Evolutionary conservation across 1,140 invertebrate genomes (phyloP).

Genomic region (Popillia japonica): DNA sequence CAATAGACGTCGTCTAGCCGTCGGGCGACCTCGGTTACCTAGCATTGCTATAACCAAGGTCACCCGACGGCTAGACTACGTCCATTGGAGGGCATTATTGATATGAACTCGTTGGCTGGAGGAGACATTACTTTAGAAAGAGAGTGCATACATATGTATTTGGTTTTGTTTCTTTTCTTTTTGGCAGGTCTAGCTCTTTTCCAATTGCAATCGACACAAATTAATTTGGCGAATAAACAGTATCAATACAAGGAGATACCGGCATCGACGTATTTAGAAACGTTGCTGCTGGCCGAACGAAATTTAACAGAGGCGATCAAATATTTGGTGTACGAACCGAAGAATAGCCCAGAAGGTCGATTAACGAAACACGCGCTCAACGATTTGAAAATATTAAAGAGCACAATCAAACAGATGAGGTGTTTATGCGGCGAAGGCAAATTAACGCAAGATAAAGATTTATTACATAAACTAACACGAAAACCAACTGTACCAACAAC

Average conservation of each 20-base stretch:
- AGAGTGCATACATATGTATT: too few species aligned
- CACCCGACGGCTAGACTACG: too few species aligned
- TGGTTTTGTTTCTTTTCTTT: slow-evolving; percentile 50
- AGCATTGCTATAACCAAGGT: too few species aligned
- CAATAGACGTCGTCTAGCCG: too few species aligned
- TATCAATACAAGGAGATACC: slow-evolving; percentile 67
- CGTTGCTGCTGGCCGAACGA: slow-evolving; percentile 60
- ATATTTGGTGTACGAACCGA: slow-evolving; percentile 75
- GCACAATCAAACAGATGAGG: slow-evolving; percentile 43
- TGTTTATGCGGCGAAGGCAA: neutral
- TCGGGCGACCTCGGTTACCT: too few species aligned
- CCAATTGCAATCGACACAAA: slow-evolving; percentile 74
- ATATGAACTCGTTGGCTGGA: too few species aligned
- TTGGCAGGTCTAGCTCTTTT: slow-evolving; percentile 74
- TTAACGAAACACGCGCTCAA: slow-evolving; percentile 71
- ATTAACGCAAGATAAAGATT: neutral
- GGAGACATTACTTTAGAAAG: too few species aligned
- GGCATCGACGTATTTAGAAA: slow-evolving; percentile 60
- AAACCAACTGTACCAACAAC: neutral
- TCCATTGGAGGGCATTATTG: too few species aligned
- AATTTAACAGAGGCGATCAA: slow-evolving; percentile 70
- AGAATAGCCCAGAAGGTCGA: slow-evolving; percentile 74
- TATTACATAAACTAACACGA: neutral
- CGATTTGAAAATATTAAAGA: slow-evolving; percentile 68
- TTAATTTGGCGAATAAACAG: slow-evolving; percentile 69